Evolutionary conservation across 1,140 invertebrate genomes (phyloP), one percentile per base, ranked within the genome.

Genomic region (Aphis gossypii): DNA sequence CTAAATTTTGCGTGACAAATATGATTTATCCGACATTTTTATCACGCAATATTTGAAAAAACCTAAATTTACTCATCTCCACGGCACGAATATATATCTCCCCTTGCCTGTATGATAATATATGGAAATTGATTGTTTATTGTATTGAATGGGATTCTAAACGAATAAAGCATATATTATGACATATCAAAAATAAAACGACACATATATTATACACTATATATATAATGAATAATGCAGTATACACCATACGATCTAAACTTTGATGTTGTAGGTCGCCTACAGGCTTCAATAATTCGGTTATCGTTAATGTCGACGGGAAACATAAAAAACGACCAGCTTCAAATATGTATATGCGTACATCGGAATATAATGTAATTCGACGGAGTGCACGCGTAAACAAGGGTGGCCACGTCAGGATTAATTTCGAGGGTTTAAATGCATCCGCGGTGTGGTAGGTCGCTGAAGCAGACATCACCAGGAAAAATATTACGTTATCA

Each of bases 401-500:
- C 88, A 60, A 90, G 44, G 84, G 84, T n/a, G 25, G 25, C 83
- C 35, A 82, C 18, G 35, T 2, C 30, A 25, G 18, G 18, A 51
- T 23, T 21, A 25, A 38, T 54, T 21, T 38, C 8, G 51, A 60
- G 51, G 88, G 88, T 56, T 60, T 41, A 56, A 56, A 90, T 25
- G 2, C 21, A 30, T 90, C 35, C 38, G 11, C 51, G 88, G 35
- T 90, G 88, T 35, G 88, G 88, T 90, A 90, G 88, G 88, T 90
- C 88, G 20, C 88, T 68, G 60, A 11, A 68, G 25, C 60, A 20
- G 44, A n/a, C 14, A 18, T 51, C 30, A 11, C 86, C 1, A n/a
- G 60, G 30, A 30, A 30, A 30, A 68, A 30, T 9, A 25, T 25
- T 25, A 56, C 11, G 1, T 82, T 82, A 83, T 23, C 20, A 21